phyloP scores from a whole-genome alignment of 2,113 vertebrate species.

The Erpornis zantholeuca region DNA sequence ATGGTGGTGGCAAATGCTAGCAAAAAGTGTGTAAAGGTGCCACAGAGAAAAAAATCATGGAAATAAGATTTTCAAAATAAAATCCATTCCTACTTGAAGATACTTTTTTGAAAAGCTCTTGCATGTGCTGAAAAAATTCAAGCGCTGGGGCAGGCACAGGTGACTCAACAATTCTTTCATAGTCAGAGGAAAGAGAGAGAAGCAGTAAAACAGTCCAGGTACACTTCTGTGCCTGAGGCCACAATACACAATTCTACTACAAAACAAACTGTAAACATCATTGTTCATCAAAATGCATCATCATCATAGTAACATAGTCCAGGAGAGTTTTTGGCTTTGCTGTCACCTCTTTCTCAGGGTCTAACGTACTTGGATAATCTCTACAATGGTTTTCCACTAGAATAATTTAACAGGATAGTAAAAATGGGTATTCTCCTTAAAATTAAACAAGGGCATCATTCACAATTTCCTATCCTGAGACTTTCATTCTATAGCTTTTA shows the following conservation, averaged over 20 bases:
- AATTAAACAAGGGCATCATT: background rate
- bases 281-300: background rate
- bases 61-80: background rate
- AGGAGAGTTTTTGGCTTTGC: background rate
- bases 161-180: background rate
- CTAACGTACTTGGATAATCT: background rate
- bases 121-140: background rate
- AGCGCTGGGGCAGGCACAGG: background rate
- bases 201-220: background rate
- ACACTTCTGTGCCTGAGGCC: background rate
- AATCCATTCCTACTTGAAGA: background rate
- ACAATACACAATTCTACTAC: background rate
- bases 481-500: background rate
- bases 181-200: background rate
- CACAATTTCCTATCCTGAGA: background rate
- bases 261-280: background rate
- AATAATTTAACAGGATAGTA: background rate
- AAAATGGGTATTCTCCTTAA: background rate
- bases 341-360: background rate
- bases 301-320: background rate
- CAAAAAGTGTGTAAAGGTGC: background rate
- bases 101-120: background rate
- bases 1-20: background rate
- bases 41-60: background rate
- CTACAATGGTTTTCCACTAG: background rate